Evolutionary conservation across 2,888 invertebrate species (phyloP), one percentile per base, ranked within the genome.

Genomic region (Drosophila engyochracea): DNA sequence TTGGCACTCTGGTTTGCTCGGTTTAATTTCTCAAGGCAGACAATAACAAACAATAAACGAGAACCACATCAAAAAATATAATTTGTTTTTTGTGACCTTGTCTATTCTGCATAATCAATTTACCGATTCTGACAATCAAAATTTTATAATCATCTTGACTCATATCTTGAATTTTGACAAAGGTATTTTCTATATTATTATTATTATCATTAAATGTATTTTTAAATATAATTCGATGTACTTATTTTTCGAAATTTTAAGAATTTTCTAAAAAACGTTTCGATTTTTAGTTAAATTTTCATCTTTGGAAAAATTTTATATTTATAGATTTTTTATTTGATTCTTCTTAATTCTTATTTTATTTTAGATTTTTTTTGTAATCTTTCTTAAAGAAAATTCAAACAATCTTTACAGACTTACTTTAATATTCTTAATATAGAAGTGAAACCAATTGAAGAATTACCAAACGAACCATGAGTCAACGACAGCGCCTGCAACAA

Each of bases 11-110:
- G 33, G 41, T 25, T 55, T 55, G 59, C 41, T 39, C 9, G 62
- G 68, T 68, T 70, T 73, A 72, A 81, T 89, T 83, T 74, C 60
- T 60, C 61, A 61, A 52, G 16, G 55, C 53, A 59, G 52, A 47
- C 30, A 62, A 61, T 41, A 57, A 57, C 6, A 22, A 49, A 41
- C 12, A 59, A 57, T 4, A 22, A 49, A 41, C 9, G 44, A 30
- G 30, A 44, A 31, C 25, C 47, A 47, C 25, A 47, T 16, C 9
- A 47, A 16, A 47, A 47, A 4, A 16, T 16, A 16, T 25, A 25
- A 47, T 25, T 47, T 4, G 25, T 9, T 47, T 37, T 7, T 37
- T 39, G 1, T n/a, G 37, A n/a, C 7, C 28, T 4, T 30, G 58
- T 59, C 31, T 54, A 49, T 33, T 16, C 2, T 41, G 25, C 22